Evolutionary conservation across 2,113 vertebrate genomes (phyloP).

Genomic region (Cinclus mexicanus): DNA sequence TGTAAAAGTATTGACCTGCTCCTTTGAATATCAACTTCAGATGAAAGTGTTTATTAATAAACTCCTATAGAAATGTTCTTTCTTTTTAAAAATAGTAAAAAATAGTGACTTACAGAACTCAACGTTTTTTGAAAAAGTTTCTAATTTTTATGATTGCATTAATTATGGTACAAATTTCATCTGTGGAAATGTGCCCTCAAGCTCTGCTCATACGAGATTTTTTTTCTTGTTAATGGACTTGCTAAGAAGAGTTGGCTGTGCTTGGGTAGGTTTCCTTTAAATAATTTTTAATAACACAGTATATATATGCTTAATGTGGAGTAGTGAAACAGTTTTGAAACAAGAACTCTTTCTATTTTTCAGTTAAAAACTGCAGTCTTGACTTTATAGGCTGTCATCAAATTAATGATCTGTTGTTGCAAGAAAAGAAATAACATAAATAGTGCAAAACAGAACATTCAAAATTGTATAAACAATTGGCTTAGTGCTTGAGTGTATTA

Average conservation of each 20-base stretch:
- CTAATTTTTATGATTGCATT: not conserved
- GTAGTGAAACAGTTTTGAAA: not conserved
- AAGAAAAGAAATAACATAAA: not conserved
- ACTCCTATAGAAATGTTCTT: not conserved
- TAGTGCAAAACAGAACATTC: not conserved
- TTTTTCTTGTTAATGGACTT: not conserved
- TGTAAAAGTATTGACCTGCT: not conserved
- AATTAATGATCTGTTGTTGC: not conserved
- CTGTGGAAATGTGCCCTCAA: not conserved
- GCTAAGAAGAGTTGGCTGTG: not conserved
- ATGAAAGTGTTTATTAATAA: not conserved
- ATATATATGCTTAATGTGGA: not conserved
- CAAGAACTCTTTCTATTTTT: not conserved
- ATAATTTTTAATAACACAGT: not conserved
- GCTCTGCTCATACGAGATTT: not conserved
- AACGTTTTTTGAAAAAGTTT: not conserved
- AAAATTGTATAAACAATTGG: not conserved
- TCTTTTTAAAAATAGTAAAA: not conserved
- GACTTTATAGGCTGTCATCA: not conserved
- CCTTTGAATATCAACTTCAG: constrained; percentile 33
- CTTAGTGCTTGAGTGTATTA: not conserved
- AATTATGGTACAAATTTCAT: not conserved
- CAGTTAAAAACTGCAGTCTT: not conserved
- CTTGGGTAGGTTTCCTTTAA: not conserved
- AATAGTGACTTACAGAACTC: not conserved